Base-by-base conservation (phyloP, 2,888 invertebrate genomes). In the Acronicta aceris region DNA sequence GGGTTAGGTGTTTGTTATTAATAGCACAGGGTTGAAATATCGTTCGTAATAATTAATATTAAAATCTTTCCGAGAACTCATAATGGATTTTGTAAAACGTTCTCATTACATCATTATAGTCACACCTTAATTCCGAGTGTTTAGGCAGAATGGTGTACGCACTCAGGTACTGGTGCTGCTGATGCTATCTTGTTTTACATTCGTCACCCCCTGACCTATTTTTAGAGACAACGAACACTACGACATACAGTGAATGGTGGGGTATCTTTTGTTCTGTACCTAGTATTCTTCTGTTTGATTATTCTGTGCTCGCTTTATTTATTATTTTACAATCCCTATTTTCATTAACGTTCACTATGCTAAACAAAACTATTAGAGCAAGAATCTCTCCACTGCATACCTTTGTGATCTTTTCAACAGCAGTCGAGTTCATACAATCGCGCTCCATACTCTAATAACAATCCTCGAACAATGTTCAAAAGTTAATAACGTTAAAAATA, bases 401-500 rank as follows among this genome's bases (percentile, higher is more conserved):
- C 12, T n/a, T n/a, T n/a, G 12, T 38, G n/a, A 38, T 38, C n/a
- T 6, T 21, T 15, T 41, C 21, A 51, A 25, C 38, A 17, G 36
- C 16, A 52, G 40, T 43, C n/a, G 27, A 49, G 36, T 47, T 49
- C 15, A 17, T 64, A 62, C 57, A 62, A 59, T 63, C 42, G 47
- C 69, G 21, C 15, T 30, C n/a, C 13, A 36, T 10, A 45, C 52
- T 59, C 50, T 62, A 73, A 73, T 69, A 76, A 65, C 70, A 74
- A 69, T 62, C 51, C 45, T 33, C 45, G 56, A 56, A 47, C 60
- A 49, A 63, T 76, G 65, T 74, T 66, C 63, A 59, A 64, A 74
- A 75, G 75, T 75, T 75, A 75, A 75, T 75, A 75, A 62, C 61
- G 74, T 71, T 74, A 78, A 76, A 76, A 78, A 78, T 71, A 74